Base-by-base conservation (phyloP, 1,140 invertebrate genomes). In the Drosophila pandora region DNA sequence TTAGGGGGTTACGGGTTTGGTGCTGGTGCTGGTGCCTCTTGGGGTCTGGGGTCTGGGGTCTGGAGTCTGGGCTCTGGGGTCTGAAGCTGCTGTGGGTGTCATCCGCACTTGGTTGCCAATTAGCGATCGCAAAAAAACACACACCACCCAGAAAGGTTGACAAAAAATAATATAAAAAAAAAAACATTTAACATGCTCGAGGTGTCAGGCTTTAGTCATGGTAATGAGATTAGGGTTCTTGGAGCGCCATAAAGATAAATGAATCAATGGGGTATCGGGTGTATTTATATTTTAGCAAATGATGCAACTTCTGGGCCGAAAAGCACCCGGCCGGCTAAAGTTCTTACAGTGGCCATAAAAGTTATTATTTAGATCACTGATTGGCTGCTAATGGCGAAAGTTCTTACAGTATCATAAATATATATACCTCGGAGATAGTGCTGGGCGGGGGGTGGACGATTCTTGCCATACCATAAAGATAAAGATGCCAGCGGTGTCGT, bases 381-480 rank as follows among this genome's bases (percentile, higher is more conserved):
- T 67, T 43, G 59, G 25, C 10, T 23, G 60, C 45, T 64, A 67
- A 67, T 65, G 50, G 63, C 25, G 56, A 63, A 62, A 73, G 50
- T 73, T 62, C 53, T 58, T 63, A 57, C 32, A 37, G 50, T 64
- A 74, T 64, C 59, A 64, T 82, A 87, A 87, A 87, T 79, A 87
- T 85, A 71, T 76, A 70, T 3, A 43, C 3, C n/a, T 10, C 13
- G 8, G 28, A 34, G 58, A 34, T 8, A 34, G 32, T 34, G 10
- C 2, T 4, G 7, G 39, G 4, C 8, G 39, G 37, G 12, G 60
- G 75, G 13, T 34, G 13, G 28, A 32, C 10, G 49, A 45, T 67
- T 83, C 71, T 79, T 84, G 48, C 56, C 55, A 69, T 78, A 85
- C 71, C 78, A 67, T 83, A 87, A 87, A 87, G 82, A 87, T 87